Conservation (phyloP, 2,888 invertebrate species). For the Drosophila infuscata region DNA sequence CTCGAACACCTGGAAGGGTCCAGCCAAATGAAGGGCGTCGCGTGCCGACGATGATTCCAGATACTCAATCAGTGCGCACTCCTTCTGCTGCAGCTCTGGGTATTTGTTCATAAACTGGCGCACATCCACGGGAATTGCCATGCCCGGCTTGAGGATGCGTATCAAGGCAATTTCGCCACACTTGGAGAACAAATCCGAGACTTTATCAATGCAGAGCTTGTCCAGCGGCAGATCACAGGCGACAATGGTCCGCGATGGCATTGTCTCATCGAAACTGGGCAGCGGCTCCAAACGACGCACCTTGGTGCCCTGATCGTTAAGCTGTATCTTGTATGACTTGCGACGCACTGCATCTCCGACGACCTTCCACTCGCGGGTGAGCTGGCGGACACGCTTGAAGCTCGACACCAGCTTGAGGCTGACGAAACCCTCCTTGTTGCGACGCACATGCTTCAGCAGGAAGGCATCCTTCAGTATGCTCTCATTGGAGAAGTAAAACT, state of each 20-base stretch:
- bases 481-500: conserved; percentile 98
- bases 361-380: conserved; percentile 97
- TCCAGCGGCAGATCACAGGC: conserved; percentile 94
- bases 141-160: conserved; percentile 94
- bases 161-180: conserved; percentile 96
- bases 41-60: conserved; percentile 94
- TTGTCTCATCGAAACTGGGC: conserved; percentile 96
- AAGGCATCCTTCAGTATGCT: conserved; percentile 98
- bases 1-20: conserved; percentile 90
- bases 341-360: conserved; percentile 94
- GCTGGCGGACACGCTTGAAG: conserved; percentile 96
- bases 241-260: conserved; percentile 95
- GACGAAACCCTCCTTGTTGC: conserved; percentile 98
- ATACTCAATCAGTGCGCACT: conserved; percentile 96
- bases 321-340: conserved; percentile 92
- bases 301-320: conserved; percentile 96
- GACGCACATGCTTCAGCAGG: conserved; percentile 95
- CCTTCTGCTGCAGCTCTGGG: conserved; percentile 93
- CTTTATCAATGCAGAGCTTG: conserved; percentile 93
- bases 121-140: conserved; percentile 95
- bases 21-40: conserved; percentile 89
- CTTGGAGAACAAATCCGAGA: conserved; percentile 94
- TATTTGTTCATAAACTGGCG: conserved; percentile 96
- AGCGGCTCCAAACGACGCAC: conserved; percentile 93
- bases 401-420: conserved; percentile 97